phyloP scores from a whole-genome alignment of 2,888 invertebrate genomes.

The Megaustenia siamemsis region DNA sequence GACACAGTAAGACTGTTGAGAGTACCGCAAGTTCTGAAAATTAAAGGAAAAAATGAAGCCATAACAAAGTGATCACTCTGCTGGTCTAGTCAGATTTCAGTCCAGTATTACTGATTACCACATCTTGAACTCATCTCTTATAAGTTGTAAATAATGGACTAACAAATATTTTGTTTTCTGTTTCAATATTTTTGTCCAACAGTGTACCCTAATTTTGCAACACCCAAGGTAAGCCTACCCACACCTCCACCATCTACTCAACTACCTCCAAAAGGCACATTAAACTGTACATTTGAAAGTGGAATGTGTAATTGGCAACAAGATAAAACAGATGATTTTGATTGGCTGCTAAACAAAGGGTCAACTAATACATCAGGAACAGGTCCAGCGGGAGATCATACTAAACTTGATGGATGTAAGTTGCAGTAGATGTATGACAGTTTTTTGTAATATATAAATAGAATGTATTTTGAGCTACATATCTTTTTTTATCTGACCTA shows the following conservation, averaged over 20 bases:
- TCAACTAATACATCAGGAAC: conserved; percentile 61
- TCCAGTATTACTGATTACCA: too few species aligned
- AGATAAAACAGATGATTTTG: conserved; percentile 66
- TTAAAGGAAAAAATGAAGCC: too few species aligned
- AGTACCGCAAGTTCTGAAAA: too few species aligned
- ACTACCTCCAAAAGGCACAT: conserved; percentile 57
- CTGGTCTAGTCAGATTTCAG: too few species aligned
- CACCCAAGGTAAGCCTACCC: conserved; percentile 7
- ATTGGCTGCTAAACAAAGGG: conserved; percentile 71
- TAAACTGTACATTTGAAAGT: conserved; percentile 72
- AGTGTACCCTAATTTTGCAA: conserved; percentile 43
- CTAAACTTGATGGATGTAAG: conserved; percentile 44
- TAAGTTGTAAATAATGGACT: too few species aligned
- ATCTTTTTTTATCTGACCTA: too few species aligned
- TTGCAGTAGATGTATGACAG: neutral
- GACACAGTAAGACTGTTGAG: too few species aligned
- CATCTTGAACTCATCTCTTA: too few species aligned
- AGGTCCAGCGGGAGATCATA: conserved; percentile 66
- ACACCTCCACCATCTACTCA: conserved; percentile 30
- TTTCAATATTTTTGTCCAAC: neutral
- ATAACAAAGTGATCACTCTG: too few species aligned
- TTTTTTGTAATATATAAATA: neutral
- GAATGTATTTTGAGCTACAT: neutral
- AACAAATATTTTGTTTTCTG: neutral
- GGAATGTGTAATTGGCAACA: conserved; percentile 73